Evolutionary conservation across 2,797 vertebrate genomes (phyloP), one percentile per base, ranked within the genome.

Genomic region (Anguilla anguilla): DNA sequence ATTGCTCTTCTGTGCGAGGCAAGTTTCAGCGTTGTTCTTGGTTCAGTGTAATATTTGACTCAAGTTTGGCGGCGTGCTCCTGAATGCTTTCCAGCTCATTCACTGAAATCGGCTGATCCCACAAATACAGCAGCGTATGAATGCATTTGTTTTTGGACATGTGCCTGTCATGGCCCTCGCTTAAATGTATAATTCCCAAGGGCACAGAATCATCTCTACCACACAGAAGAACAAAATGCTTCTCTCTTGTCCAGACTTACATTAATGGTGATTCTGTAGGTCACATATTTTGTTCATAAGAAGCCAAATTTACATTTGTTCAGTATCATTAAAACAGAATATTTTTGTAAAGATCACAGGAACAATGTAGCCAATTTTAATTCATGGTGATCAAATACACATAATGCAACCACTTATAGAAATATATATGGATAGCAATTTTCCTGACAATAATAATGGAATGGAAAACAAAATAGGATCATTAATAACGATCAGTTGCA

Each of bases 71-170:
- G 88, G 90, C 92, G 87, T 88, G 90, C 89, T 86, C 81, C 92
- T 87, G 90, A 93, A 93, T 92, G 85, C 91, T 85, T 91, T 91
- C 90, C 88, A 88, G 87, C 91, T 91, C 88, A 89, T 89, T 86
- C n/a, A 46, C 72, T 69, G 72, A 83, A 72, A 46, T 31, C 84
- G 90, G 82, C 87, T 59, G 85, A 85, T 55, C 88, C 64, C 69
- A 86, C 89, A 89, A 91, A 91, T 82, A 88, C 88, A 90, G 88
- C 83, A 83, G 53, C 87, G 89, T 90, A 84, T 88, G 83, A 85
- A 84, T 90, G 59, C 7, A 85, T 77, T 35, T 67, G 84, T 84
- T 90, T 35, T 59, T 53, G 85, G 88, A 88, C 90, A 91, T 84
- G 90, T 88, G 67, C 10, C 67, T 25, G 28, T 69, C 67, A 69